Evolutionary conservation across 1,140 invertebrate species (phyloP).

Genomic region (Pantala flavescens): DNA sequence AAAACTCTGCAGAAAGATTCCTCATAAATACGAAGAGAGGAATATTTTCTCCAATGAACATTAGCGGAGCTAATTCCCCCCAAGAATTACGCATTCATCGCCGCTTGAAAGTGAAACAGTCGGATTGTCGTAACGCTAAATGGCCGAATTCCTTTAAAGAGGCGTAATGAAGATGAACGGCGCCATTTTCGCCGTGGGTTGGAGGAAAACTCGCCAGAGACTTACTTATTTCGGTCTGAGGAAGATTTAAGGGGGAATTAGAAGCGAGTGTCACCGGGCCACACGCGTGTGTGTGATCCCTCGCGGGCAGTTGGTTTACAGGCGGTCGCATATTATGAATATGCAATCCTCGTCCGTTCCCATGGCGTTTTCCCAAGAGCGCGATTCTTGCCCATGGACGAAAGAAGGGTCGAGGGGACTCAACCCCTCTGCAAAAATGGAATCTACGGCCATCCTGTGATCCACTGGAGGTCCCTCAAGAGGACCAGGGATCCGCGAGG

Average conservation of each 20-base stretch:
- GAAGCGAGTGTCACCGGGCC: neutral
- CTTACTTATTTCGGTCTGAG: too few relatives aligned
- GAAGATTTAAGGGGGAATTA: neutral
- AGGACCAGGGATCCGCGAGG: neutral
- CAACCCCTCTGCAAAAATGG: neutral
- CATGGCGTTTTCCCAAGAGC: neutral
- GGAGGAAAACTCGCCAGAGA: too few relatives aligned
- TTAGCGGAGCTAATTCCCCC: too few relatives aligned
- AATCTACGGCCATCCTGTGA: neutral
- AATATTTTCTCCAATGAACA: too few relatives aligned
- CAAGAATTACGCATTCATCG: too few relatives aligned
- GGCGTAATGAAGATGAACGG: too few relatives aligned
- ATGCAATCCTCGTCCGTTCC: neutral
- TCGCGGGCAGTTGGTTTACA: neutral
- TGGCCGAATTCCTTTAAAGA: too few relatives aligned
- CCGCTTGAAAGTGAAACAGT: too few relatives aligned
- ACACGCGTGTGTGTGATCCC: neutral
- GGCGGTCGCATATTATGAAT: constrained; percentile 4
- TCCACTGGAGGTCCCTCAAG: neutral
- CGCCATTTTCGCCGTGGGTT: too few relatives aligned
- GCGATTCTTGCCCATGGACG: neutral
- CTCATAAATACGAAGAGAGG: too few relatives aligned
- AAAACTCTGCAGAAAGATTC: too few relatives aligned
- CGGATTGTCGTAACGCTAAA: too few relatives aligned
- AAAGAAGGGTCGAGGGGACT: neutral